A percentile compares a stretch with the other conserved stretches of the same genome.
phyloP scores from a whole-genome alignment of 2,888 invertebrate species.

The Drosophila kuntzei region DNA sequence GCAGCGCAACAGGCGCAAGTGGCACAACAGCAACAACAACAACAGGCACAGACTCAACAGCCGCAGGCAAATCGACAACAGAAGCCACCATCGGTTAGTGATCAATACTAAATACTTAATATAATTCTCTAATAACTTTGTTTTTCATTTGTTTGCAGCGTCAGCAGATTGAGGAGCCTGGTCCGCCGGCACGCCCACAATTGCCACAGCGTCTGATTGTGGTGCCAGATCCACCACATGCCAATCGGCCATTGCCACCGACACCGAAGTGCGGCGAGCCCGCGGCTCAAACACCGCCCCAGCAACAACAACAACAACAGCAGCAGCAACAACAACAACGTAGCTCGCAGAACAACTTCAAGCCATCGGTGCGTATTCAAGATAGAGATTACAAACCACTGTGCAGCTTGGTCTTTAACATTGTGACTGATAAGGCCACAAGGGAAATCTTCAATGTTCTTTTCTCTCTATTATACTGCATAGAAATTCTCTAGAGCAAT shows the following conservation, averaged over 20 bases:
- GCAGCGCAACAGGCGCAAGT: constrained; percentile 73
- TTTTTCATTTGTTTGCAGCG: constrained; percentile 63
- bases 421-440: constrained; percentile 29
- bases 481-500: constrained; percentile 22
- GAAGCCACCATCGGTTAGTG: constrained; percentile 85
- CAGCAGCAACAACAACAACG: constrained; percentile 93
- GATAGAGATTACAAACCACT: constrained; percentile 24
- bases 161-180: constrained; percentile 90
- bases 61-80: constrained; percentile 88
- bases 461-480: background rate
- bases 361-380: constrained; percentile 91
- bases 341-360: constrained; percentile 93
- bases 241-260: constrained; percentile 86
- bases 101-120: background rate
- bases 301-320: constrained; percentile 90
- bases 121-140: too few species aligned
- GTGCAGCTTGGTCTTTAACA: constrained; percentile 9
- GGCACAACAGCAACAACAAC: constrained; percentile 84
- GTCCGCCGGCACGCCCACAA: constrained; percentile 94
- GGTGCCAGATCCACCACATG: constrained; percentile 93
- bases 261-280: constrained; percentile 83
- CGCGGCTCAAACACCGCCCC: constrained; percentile 81
- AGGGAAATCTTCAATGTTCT: constrained; percentile 8
- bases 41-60: constrained; percentile 85
- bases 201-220: constrained; percentile 96